phyloP scores from a whole-genome alignment of 2,888 invertebrate species.

The Drosophila nigricruria region DNA sequence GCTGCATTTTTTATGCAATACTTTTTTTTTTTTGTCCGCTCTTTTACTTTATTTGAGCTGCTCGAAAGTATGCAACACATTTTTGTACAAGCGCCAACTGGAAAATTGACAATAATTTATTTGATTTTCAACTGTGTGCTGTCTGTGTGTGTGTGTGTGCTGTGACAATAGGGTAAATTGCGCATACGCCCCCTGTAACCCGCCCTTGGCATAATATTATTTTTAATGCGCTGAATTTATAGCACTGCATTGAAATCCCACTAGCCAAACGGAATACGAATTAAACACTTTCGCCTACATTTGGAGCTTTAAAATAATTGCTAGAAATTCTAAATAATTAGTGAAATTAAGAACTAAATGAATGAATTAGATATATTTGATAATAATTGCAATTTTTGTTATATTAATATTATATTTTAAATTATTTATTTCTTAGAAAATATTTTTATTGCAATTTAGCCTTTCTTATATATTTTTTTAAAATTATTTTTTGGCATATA shows the following conservation, averaged over 20 bases:
- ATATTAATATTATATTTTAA: too few species aligned
- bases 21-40: slow-evolving; percentile 16
- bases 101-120: slow-evolving; percentile 83
- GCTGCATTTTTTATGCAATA: slow-evolving; percentile 79
- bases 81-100: slow-evolving; percentile 65
- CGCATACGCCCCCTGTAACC: slow-evolving; percentile 35
- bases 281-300: slow-evolving; percentile 42
- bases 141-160: slow-evolving; percentile 19
- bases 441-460: too few species aligned
- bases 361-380: neutral
- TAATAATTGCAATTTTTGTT: neutral
- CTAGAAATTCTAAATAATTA: neutral
- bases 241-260: slow-evolving; percentile 44
- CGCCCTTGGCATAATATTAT: slow-evolving; percentile 62
- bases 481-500: neutral
- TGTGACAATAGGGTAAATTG: slow-evolving; percentile 49
- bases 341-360: neutral
- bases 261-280: slow-evolving; percentile 31
- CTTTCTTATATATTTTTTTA: too few species aligned
- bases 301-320: neutral
- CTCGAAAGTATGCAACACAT: slow-evolving; percentile 58
- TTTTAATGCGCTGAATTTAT: slow-evolving; percentile 78
- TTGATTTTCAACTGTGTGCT: slow-evolving; percentile 54
- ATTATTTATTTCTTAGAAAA: too few species aligned
- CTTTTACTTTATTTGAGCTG: slow-evolving; percentile 8